Evolutionary conservation across 2,797 vertebrate species (phyloP).

Genomic region (Coreius guichenoti): DNA sequence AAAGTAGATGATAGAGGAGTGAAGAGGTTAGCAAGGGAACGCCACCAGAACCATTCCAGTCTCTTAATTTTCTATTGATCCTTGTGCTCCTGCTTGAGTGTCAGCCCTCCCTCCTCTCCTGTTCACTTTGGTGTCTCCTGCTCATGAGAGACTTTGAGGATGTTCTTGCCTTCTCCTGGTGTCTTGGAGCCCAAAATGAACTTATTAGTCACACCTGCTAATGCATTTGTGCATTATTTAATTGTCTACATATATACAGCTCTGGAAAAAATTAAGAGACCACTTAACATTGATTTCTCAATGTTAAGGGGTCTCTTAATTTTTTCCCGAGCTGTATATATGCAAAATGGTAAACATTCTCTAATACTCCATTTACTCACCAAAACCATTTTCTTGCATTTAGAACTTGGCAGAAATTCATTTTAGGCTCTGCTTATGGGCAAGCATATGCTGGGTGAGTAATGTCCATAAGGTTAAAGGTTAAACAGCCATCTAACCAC

Average conservation of each 20-base stretch:
- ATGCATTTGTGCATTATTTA: neutral
- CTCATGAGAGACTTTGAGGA: neutral
- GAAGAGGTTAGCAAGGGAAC: constrained; percentile 71
- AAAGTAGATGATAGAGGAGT: constrained; percentile 58
- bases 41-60: constrained; percentile 73
- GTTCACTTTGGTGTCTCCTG: constrained; percentile 40
- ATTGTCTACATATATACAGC: neutral
- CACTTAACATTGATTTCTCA: no score
- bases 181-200: neutral
- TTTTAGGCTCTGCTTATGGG: constrained; percentile 24
- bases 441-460: constrained; percentile 51
- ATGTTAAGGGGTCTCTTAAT: no score
- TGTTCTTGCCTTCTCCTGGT: neutral
- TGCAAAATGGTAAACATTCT: neutral
- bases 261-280: no score
- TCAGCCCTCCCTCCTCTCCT: constrained; percentile 13
- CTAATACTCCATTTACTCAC: neutral
- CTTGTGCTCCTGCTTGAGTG: constrained; percentile 64
- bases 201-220: neutral
- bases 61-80: constrained; percentile 84
- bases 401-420: neutral
- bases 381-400: neutral
- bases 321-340: no score
- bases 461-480: constrained; percentile 63
- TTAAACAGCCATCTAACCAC: constrained; percentile 59